Conservation (phyloP, 1,140 invertebrate species). For the Hydropsyche tenuis region DNA sequence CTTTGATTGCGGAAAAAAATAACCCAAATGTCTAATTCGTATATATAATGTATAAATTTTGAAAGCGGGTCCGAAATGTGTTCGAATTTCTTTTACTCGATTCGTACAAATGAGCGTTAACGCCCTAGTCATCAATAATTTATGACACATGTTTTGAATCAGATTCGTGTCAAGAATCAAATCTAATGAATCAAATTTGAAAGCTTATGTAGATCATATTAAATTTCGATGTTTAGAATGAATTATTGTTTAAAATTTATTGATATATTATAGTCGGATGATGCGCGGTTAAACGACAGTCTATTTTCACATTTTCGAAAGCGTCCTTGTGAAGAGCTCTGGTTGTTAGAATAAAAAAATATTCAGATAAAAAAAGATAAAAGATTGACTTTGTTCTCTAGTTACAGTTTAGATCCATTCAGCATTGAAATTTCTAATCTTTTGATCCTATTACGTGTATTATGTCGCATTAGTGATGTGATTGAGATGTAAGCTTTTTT, state of each 20-base stretch:
- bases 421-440: constrained; percentile 24
- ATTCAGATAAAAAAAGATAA: too few relatives aligned
- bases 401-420: constrained; percentile 9
- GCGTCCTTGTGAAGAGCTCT: too few relatives aligned
- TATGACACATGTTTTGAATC: constrained; percentile 1
- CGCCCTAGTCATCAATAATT: constrained; percentile 26
- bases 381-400: constrained; percentile 1
- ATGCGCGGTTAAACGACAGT: too few relatives aligned
- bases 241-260: too few relatives aligned
- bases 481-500: constrained; percentile 23
- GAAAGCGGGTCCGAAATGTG: not conserved
- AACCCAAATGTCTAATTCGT: constrained; percentile 5
- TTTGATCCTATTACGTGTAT: constrained; percentile 29
- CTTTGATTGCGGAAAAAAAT: not conserved
- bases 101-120: constrained; percentile 14
- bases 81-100: not conserved
- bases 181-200: too few relatives aligned
- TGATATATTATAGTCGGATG: too few relatives aligned
- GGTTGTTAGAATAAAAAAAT: too few relatives aligned
- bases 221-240: too few relatives aligned
- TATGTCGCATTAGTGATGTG: constrained; percentile 22
- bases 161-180: not conserved
- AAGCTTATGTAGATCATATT: too few relatives aligned
- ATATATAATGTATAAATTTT: not conserved
- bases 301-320: too few relatives aligned